phyloP scores from a whole-genome alignment of 2,888 invertebrate species.

The Cybosia mesomella region DNA sequence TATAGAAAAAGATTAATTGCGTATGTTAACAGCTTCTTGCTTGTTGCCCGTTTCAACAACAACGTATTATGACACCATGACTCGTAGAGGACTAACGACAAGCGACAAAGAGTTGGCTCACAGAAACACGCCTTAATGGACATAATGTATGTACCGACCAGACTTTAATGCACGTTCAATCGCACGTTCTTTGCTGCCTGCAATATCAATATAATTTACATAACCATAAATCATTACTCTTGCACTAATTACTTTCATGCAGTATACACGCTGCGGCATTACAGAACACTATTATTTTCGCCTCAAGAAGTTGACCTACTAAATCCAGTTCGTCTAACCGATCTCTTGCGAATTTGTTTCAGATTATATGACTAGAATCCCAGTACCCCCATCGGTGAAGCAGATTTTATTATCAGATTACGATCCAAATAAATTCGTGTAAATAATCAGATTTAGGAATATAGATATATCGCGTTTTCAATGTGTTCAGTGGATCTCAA shows the following conservation, averaged over 20 bases:
- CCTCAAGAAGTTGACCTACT: slow-evolving; percentile 16
- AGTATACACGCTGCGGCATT: slow-evolving; percentile 15
- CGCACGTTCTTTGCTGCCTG: slow-evolving; percentile 31
- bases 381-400: not conserved
- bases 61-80: not conserved
- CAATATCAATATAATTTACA: slow-evolving; percentile 46
- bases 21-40: not conserved
- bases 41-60: not conserved
- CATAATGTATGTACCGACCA: not conserved
- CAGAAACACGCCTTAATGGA: not conserved
- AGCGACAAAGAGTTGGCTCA: not conserved
- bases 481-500: slow-evolving; percentile 37
- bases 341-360: slow-evolving; percentile 26
- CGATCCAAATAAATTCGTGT: slow-evolving; percentile 33
- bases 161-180: slow-evolving; percentile 39
- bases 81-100: not conserved
- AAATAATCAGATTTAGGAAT: not conserved
- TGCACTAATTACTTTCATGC: slow-evolving; percentile 33
- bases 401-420: not conserved
- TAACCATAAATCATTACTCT: slow-evolving; percentile 33
- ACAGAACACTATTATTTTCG: slow-evolving; percentile 18
- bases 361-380: slow-evolving; percentile 18
- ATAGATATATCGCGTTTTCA: not conserved
- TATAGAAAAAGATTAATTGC: not conserved
- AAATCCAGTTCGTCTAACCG: slow-evolving; percentile 13